Conservation (phyloP, 2,113 vertebrate genomes). For the Melanocharis versteri region DNA sequence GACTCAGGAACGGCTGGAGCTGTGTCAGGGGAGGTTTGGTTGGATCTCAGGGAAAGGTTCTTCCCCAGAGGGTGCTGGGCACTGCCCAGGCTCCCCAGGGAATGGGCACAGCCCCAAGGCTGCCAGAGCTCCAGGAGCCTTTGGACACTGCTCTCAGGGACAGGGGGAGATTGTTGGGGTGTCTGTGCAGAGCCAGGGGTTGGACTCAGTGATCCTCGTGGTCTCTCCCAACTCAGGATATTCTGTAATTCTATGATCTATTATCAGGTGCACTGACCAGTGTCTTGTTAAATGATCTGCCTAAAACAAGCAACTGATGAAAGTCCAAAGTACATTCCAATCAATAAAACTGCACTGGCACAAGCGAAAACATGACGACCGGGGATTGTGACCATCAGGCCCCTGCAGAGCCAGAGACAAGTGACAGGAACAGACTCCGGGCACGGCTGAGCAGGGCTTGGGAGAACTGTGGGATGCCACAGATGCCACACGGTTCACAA, state of each 20-base stretch:
- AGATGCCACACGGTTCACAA: accelerated
- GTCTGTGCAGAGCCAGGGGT: neutral
- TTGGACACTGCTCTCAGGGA: neutral
- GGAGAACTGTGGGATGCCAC: neutral
- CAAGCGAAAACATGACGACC: neutral
- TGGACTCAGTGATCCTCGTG: neutral
- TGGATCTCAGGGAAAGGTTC: neutral
- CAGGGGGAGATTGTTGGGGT: neutral
- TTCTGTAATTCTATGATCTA: neutral
- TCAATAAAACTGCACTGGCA: neutral
- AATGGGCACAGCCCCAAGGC: neutral
- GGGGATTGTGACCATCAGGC: neutral
- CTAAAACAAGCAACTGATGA: neutral
- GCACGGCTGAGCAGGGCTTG: neutral
- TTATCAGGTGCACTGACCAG: neutral
- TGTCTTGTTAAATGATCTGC: neutral
- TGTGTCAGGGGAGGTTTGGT: neutral
- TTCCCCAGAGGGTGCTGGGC: neutral
- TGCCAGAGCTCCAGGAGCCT: neutral
- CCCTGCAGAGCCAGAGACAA: neutral
- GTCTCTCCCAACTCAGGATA: neutral
- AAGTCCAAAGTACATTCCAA: neutral
- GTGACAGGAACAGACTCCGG: neutral
- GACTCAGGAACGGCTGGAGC: neutral
- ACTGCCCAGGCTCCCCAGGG: neutral